Conservation (phyloP, 2,797 vertebrate species). For the Micromesistius poutassou region DNA sequence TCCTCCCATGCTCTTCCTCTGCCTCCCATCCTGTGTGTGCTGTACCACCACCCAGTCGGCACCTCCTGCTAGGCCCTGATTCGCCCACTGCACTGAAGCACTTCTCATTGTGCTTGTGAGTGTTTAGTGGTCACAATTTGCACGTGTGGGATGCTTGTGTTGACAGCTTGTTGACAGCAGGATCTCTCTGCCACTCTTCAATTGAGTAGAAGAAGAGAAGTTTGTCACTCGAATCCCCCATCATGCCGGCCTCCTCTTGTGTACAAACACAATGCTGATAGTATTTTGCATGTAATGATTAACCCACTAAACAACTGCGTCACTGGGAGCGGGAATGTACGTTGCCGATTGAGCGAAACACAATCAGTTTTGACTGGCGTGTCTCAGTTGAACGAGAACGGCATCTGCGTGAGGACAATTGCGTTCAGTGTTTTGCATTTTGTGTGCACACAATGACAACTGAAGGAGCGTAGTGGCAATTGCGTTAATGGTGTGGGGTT, state of each 20-base stretch:
- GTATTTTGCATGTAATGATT: neutral
- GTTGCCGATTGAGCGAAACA: neutral
- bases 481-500: too few relatives aligned
- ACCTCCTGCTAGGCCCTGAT: neutral
- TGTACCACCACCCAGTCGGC: neutral
- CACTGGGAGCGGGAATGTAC: neutral
- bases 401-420: neutral
- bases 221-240: neutral
- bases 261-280: neutral
- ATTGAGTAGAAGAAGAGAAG: neutral
- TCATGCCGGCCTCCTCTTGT: neutral
- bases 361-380: neutral
- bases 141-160: neutral
- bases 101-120: neutral
- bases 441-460: neutral
- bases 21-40: neutral
- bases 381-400: neutral
- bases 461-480: neutral
- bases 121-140: neutral
- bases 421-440: neutral
- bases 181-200: neutral
- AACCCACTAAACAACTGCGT: neutral
- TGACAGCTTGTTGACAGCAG: neutral
- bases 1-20: neutral
- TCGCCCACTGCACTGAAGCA: neutral